phyloP scores from a whole-genome alignment of 2,113 vertebrate genomes.

The Ardeotis arabs region DNA sequence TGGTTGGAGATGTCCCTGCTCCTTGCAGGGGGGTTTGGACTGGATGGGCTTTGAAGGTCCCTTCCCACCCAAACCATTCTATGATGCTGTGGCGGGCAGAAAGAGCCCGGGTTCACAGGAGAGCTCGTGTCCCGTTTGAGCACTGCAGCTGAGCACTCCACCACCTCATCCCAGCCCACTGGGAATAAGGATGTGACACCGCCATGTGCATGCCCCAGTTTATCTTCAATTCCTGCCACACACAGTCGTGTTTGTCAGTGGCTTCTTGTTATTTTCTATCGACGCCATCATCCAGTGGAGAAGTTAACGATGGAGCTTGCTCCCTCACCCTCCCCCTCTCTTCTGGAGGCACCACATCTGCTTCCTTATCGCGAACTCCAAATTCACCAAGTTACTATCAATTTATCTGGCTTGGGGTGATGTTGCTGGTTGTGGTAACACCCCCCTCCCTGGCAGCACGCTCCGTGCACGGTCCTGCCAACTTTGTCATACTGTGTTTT shows the following conservation, averaged over 20 bases:
- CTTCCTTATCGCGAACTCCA: background rate
- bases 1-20: too few species aligned
- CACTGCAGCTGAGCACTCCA: background rate
- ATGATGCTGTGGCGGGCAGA: background rate
- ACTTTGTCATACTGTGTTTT: constrained; percentile 14
- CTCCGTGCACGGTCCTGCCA: background rate
- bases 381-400: background rate
- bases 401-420: background rate
- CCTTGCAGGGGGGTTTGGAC: too few species aligned
- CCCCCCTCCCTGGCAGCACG: background rate
- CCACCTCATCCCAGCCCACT: background rate
- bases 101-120: background rate
- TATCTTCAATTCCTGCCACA: background rate
- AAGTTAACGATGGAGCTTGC: background rate
- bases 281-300: background rate
- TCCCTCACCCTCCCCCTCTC: background rate
- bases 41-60: too few species aligned
- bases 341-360: background rate
- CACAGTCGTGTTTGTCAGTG: background rate
- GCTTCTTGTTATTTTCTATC: background rate
- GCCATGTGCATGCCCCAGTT: background rate
- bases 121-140: background rate
- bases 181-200: background rate
- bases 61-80: too few species aligned
- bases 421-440: background rate